A percentile compares a stretch with the other conserved stretches of the same genome.
Conservation (phyloP, 2,797 vertebrate genomes). For the Ibycter americanus region DNA sequence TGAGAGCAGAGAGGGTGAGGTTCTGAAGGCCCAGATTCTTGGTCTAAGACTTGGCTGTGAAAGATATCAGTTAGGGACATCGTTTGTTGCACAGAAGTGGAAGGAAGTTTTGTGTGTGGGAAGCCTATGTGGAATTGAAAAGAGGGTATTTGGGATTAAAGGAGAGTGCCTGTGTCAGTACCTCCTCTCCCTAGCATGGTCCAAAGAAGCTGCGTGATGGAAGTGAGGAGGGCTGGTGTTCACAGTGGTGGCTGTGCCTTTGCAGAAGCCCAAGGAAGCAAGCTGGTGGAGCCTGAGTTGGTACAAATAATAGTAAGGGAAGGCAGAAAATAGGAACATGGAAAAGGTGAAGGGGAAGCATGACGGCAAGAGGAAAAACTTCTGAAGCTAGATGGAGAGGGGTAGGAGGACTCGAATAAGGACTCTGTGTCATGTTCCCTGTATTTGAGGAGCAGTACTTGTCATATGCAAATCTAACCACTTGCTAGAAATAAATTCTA, state of each 20-base stretch:
- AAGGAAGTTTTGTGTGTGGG: background rate
- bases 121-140: background rate
- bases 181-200: background rate
- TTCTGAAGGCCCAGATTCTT: background rate
- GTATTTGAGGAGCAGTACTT: background rate
- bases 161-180: background rate
- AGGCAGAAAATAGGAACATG: background rate
- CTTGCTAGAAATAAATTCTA: background rate
- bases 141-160: background rate
- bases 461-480: background rate
- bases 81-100: background rate
- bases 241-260: background rate
- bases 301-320: background rate
- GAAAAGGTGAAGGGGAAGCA: background rate
- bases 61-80: background rate
- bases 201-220: background rate
- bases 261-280: background rate
- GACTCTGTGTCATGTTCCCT: background rate
- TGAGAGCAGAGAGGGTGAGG: background rate
- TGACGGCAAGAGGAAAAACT: background rate
- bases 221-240: background rate
- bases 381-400: background rate
- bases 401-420: background rate
- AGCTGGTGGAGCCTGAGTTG: background rate
- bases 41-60: background rate